Base-by-base conservation (phyloP, 2,113 vertebrate species). In the Labeo catla region DNA sequence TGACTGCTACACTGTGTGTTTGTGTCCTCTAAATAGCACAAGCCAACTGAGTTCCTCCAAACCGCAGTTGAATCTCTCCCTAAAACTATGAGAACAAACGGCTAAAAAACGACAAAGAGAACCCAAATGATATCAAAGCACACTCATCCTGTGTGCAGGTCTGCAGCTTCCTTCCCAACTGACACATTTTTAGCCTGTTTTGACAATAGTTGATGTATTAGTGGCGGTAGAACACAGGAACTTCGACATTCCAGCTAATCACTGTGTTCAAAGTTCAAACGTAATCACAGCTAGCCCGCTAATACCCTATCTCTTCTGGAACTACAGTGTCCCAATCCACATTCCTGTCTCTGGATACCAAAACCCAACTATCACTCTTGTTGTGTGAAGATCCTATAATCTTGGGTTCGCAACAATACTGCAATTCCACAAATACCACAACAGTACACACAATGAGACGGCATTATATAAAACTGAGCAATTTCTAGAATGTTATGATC, bases 281-380 rank as follows among this genome's bases (percentile, higher is more conserved):
- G 86, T 91, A 93, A 94, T 93, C 93, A 89, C 86, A 84, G 91
- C 90, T 89, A 88, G 91, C 77, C 88, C 81, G 87, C 88, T 68
- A 59, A 76, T 87, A 81, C 90, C 81, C 91, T 93, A 94, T 95
- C 94, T 94, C 91, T 94, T 90, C 94, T 93, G 91, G 94, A 94
- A 94, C 91, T 90, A 90, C 91, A 90, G 89, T 93, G 92, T 94
- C 93, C 93, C 93, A 94, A 94, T 93, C 90, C 92, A 93, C 94
- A 94, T 95, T 94, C 93, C 92, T 91, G 88, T 92, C 73, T 84
- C 89, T 93, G 94, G 92, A 93, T 94, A 93, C 92, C 91, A 93
- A 88, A 91, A 74, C 8, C 85, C 72, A 90, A 83, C 86, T 88
- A 88, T 89, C 89, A 91, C 91, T 87, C 76, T 61, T 54, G 66